Base-by-base conservation (phyloP, 2,797 vertebrate genomes). In the Phoebastria nigripes region DNA sequence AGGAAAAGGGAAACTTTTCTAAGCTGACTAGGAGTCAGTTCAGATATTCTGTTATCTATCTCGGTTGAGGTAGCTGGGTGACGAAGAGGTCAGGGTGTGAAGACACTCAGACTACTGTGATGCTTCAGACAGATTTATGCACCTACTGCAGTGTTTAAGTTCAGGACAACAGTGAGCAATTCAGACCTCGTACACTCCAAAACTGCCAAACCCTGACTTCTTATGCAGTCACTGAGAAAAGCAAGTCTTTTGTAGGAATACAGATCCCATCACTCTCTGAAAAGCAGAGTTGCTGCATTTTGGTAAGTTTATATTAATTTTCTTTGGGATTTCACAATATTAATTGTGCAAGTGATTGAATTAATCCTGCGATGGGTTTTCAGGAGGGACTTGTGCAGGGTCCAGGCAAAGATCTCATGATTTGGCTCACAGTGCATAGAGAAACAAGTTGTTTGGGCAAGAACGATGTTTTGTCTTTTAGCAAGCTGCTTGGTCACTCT, bases 31-130 rank as follows among this genome's bases (percentile, higher is more conserved):
- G 47, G 8, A 37, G 18, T 49, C 28, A 47, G 18, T 33, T 66
- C 31, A 33, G 39, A 82, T 46, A n/a, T 52, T 67, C 22, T 82
- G 51, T 46, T 71, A 39, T 39, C 18, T 66, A 5, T 37, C 44
- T 81, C 2, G 0, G 2, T 3, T 67, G 39, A 42, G 16, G 25
- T 19, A 52, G 11, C 49, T 70, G 35, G 12, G 7, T 59, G 61
- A 62, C 0, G 0, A 77, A 52, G 11, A 46, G 8, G n/a, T 82
- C 63, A 59, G 12, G 7, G 8, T 46, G 10, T 19, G 15, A 85
- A 79, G 41, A 69, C 51, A 39, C 16, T 56, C 42, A 35, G 44
- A 31, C 1, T 24, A 69, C 4, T 8, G 21, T 42, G 58, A 35
- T 84, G 49, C 46, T 82, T 69, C 37, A 42, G 49, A 9, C 8